phyloP scores from a whole-genome alignment of 2,797 vertebrate genomes.

The Falco novaeseelandiae region DNA sequence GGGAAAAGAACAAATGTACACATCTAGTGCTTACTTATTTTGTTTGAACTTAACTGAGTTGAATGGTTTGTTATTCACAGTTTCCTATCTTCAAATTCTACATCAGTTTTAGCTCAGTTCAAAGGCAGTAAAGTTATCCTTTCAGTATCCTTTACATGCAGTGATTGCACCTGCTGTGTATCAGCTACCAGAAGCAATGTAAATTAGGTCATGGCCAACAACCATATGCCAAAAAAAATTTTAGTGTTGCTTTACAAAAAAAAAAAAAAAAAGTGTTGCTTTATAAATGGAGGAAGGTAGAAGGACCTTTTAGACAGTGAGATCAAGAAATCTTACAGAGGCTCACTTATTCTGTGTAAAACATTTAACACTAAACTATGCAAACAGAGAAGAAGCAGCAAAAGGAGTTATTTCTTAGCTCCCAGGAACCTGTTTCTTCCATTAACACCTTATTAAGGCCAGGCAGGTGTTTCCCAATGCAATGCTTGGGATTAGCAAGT shows the following conservation, averaged over 20 bases:
- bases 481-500: background rate
- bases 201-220: background rate
- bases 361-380: background rate
- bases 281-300: background rate
- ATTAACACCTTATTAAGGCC: conserved; percentile 5
- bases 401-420: background rate
- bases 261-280: background rate
- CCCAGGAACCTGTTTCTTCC: background rate
- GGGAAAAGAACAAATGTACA: background rate
- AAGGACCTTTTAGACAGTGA: background rate
- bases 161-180: background rate
- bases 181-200: background rate
- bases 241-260: background rate
- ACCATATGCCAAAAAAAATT: background rate
- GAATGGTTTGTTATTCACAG: background rate
- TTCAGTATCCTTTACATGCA: background rate
- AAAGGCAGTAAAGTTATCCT: background rate
- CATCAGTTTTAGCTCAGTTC: background rate
- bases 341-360: background rate
- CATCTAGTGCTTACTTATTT: background rate
- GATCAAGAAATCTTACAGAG: background rate
- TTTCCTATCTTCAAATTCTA: background rate
- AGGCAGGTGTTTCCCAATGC: background rate
- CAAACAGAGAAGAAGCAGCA: background rate
- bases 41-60: background rate